Evolutionary conservation across 2,113 vertebrate genomes (phyloP), one percentile per base, ranked within the genome.

Genomic region (Chascanopsetta lugubris): DNA sequence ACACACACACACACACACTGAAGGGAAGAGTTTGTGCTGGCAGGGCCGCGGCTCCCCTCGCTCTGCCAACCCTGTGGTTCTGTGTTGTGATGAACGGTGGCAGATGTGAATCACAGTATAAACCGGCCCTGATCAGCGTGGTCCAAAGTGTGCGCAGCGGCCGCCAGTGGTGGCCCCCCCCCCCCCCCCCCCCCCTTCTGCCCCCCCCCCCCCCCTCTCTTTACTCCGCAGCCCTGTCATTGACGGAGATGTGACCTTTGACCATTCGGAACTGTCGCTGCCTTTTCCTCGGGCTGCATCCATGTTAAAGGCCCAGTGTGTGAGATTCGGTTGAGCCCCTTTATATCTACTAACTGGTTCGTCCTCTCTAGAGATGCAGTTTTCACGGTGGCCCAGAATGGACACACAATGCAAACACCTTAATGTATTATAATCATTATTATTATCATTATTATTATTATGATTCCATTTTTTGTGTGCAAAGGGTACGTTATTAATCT

Each of bases 21-120:
- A 26, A 42, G 34, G 71, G 77, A 8, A 61, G 67, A 17, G 79
- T 85, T 85, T 77, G 58, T 54, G 55, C 76, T 80, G 72, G 75
- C 67, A 71, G 68, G 79, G 60, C 56, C 69, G 27, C 45, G 63
- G 57, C 51, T 55, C 50, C 61, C 20, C 51, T 67, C 69, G 47
- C 34, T 32, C 57, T 81, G 74, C 80, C 84, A 89, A 87, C 55
- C 63, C 56, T 64, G 60, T 75, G 75, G 82, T 76, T 72, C 72
- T 36, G 65, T 49, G 63, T 73, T 57, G 70, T 74, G 62, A 71
- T 85, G 58, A 82, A 86, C 64, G 77, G 43, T 46, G 22, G 61
- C 83, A 87, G 79, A 86, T 86, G 85, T 77, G 79, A 67, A 79
- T 78, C 72, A 61, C 34, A 75, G 53, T 50, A 67, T 61, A 61